Conservation (phyloP, 1,140 invertebrate species). For the Diplogasteroides magnus region DNA sequence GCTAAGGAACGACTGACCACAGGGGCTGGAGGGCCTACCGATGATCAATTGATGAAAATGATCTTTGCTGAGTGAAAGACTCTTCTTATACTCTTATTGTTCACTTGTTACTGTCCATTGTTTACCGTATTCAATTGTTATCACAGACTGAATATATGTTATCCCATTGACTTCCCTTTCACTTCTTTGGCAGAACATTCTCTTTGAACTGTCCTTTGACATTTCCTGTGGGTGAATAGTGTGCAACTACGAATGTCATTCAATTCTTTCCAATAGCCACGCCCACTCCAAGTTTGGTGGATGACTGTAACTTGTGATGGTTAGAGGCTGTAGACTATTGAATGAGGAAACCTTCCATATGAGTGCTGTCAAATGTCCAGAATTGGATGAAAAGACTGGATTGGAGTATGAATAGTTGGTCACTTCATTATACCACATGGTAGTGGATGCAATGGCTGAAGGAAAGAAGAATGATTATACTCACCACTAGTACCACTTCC, state of each 20-base stretch:
- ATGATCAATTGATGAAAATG: conserved; percentile 25
- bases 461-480: not conserved
- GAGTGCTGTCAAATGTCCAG: not conserved
- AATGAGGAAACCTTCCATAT: not conserved
- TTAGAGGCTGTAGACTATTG: no score
- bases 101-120: not conserved
- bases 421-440: not conserved
- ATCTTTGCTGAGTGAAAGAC: conserved; percentile 19
- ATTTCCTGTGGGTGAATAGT: not conserved
- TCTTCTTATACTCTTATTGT: not conserved
- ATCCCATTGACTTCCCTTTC: not conserved
- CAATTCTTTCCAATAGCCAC: not conserved
- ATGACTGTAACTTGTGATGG: no score
- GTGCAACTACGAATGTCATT: not conserved
- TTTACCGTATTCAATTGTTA: not conserved
- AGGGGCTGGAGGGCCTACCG: conserved; percentile 1
- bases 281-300: not conserved
- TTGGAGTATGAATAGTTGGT: not conserved
- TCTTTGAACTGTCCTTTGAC: not conserved
- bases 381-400: not conserved
- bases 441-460: not conserved
- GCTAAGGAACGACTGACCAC: not conserved
- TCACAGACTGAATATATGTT: not conserved
- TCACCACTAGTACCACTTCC: not conserved
- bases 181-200: not conserved